Conservation (phyloP, 2,888 invertebrate genomes). For the Hemistola chrysoprasaria region DNA sequence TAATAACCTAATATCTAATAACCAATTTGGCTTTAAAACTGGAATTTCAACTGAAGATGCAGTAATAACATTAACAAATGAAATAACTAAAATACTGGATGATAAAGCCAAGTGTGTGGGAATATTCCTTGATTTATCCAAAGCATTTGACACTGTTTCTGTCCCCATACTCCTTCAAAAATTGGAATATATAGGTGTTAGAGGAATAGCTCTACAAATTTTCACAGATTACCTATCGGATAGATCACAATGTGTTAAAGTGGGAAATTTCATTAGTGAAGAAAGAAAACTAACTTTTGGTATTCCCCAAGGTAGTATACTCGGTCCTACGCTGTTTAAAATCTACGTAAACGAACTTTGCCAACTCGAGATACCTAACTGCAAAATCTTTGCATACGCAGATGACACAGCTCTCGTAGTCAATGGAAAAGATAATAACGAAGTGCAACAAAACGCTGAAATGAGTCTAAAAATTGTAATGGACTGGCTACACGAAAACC, state of each 20-base stretch:
- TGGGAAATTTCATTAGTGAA: constrained; percentile 1
- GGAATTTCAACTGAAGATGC: constrained; percentile 11
- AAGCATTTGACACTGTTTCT: constrained; percentile 1
- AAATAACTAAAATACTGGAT: constrained; percentile 3
- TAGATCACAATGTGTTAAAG: constrained; percentile 5
- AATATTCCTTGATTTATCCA: constrained; percentile 13
- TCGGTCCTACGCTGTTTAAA: constrained; percentile 12
- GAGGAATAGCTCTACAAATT: constrained; percentile 4
- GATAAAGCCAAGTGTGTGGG: constrained; percentile 3
- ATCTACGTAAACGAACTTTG: background rate
- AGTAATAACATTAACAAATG: constrained; percentile 4
- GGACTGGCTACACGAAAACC: constrained; percentile 7
- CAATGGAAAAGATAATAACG: constrained; percentile 3
- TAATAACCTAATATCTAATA: background rate
- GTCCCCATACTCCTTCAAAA: constrained; percentile 7
- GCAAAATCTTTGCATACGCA: constrained; percentile 8
- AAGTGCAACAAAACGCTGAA: constrained; percentile 4
- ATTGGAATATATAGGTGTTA: constrained; percentile 9
- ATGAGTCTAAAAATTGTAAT: constrained; percentile 1
- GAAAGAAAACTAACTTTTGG: constrained; percentile 6
- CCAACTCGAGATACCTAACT: constrained; percentile 5
- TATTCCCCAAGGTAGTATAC: constrained; percentile 17
- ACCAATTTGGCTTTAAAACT: constrained; percentile 13
- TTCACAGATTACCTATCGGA: constrained; percentile 9
- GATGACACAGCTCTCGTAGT: constrained; percentile 14